Conservation (phyloP, 2,797 vertebrate species). For the Sebastes iracundus region DNA sequence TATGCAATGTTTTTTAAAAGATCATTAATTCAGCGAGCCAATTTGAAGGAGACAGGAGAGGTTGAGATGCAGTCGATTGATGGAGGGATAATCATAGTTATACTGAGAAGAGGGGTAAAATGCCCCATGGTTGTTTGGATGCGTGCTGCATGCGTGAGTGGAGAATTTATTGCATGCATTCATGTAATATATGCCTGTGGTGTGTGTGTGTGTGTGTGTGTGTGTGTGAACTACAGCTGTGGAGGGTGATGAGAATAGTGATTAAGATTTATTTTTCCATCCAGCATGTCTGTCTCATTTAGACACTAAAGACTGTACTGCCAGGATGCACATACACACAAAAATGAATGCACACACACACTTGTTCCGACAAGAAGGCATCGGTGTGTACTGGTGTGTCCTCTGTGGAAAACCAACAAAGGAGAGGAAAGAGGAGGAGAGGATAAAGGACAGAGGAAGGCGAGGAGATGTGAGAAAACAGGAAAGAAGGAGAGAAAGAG, state of each 20-base stretch:
- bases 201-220: neutral
- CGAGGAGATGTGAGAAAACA: neutral
- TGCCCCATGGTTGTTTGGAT: neutral
- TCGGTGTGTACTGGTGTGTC: neutral
- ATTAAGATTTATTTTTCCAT: conserved; percentile 18
- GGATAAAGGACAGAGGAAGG: neutral
- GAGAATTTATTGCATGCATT: conserved; percentile 2
- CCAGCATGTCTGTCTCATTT: conserved; percentile 8
- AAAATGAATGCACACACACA: neutral
- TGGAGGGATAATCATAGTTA: conserved; percentile 29
- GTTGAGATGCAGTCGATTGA: conserved; percentile 20
- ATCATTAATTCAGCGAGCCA: conserved; percentile 17
- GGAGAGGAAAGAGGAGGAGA: neutral
- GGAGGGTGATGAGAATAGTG: neutral
- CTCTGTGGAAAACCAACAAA: neutral
- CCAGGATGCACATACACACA: neutral
- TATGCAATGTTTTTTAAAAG: conserved; percentile 10
- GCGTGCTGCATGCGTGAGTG: conserved; percentile 18
- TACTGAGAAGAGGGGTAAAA: conserved; percentile 21
- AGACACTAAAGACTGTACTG: neutral
- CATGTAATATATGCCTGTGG: neutral
- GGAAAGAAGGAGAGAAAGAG: neutral
- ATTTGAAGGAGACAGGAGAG: conserved; percentile 33
- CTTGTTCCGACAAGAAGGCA: neutral
- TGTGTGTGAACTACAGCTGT: neutral